Evolutionary conservation across 2,113 vertebrate species (phyloP), one percentile per base, ranked within the genome.

Genomic region (Xenopus laevis): DNA sequence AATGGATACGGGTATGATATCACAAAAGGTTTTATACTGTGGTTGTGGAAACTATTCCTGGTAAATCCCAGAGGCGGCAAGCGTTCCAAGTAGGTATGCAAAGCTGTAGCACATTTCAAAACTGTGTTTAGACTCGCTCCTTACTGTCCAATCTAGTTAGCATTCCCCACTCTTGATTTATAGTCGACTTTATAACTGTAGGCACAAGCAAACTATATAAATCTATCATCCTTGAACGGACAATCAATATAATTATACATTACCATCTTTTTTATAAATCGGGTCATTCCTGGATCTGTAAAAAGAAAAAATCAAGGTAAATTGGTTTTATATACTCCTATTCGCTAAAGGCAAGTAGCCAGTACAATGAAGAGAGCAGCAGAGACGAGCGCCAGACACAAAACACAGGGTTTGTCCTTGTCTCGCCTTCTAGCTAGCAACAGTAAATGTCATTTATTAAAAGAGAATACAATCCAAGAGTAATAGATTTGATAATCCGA

Each of bases 1-100:
- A 27, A 76, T 30, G 18, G 18, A 44, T 73, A 45, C 20, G 40
- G 33, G 50, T 16, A 59, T 62, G 67, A 63, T 69, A 69, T 57
- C 74, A 55, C 59, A 17, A 21, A n/a, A 52, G 65, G 63, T 66
- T 65, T 58, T 33, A 75, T 47, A 70, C 40, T 76, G 66, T 57
- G 59, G 47, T 77, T 70, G 59, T 70, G 66, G 67, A 77, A 77
- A 70, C 59, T 77, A 65, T 77, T 77, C 67, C 69, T 63, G 74
- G 74, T 62, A 67, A 64, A 64, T 77, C 74, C 67, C 74, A 13
- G n/a, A 67, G 53, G 74, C 53, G 16, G 20, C 18, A n/a, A 45
- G 13, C 13, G 50, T 44, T 66, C 73, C 73, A 76, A 76, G 65
- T 76, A 76, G 74, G 74, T 70, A 68, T 64, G 58, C 50, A 69